Evolutionary conservation across 2,797 vertebrate genomes (phyloP).

Genomic region (Myotis pilosus): DNA sequence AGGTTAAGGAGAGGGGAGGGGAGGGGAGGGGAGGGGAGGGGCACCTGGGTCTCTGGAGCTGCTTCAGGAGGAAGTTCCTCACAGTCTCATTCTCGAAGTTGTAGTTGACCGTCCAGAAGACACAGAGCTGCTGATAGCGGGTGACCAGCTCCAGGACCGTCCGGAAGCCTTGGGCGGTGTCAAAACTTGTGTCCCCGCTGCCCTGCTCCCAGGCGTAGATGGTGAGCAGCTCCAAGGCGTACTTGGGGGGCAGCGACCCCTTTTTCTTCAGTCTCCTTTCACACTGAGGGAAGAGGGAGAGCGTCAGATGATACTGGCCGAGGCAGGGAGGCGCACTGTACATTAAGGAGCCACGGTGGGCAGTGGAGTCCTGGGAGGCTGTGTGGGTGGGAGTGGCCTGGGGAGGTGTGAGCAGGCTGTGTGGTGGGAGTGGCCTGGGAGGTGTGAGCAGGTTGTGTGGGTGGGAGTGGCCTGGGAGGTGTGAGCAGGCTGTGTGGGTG

Average conservation of each 20-base stretch:
- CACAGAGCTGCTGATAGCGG: slow-evolving; percentile 54
- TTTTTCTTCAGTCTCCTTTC: neutral
- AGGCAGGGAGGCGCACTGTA: fast-evolving
- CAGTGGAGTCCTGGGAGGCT: fast-evolving
- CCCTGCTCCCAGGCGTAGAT: slow-evolving; percentile 82
- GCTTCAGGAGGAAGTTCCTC: slow-evolving; percentile 47
- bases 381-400: too few species aligned
- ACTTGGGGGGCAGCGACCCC: slow-evolving; percentile 65
- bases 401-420: neutral
- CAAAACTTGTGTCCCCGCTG: fast-evolving
- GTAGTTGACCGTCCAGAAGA: slow-evolving; percentile 82
- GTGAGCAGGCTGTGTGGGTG: too few species aligned
- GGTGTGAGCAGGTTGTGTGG: too few species aligned
- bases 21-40: too few species aligned
- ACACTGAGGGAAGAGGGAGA: slow-evolving; percentile 16
- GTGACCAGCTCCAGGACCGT: slow-evolving; percentile 76
- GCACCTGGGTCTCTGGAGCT: slow-evolving; percentile 62
- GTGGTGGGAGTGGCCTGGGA: too few species aligned
- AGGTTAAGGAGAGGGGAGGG: neutral
- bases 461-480: too few species aligned
- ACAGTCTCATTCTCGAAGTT: neutral
- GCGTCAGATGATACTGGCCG: fast-evolving
- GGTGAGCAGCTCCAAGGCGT: slow-evolving; percentile 81
- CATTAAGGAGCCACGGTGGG: too few species aligned
- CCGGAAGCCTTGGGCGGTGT: slow-evolving; percentile 65